A percentile compares a stretch with the other conserved stretches of the same genome.
Evolutionary conservation across 2,113 vertebrate species (phyloP).

Genomic region (Asarcornis scutulata): DNA sequence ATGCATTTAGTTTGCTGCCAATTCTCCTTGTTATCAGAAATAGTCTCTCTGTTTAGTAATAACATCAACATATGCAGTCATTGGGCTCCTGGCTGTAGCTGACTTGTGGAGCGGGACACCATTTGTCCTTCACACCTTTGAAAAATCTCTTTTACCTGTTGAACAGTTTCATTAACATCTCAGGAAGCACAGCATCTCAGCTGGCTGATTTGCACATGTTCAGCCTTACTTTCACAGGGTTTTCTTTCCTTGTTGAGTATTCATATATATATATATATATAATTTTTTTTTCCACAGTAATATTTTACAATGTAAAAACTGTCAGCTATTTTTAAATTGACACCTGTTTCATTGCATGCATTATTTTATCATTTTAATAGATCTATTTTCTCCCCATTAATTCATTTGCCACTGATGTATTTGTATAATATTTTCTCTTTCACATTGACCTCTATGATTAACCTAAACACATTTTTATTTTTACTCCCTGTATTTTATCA

Average conservation of each 20-base stretch:
- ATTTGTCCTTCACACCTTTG: background rate
- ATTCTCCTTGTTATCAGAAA: background rate
- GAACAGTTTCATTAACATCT: background rate
- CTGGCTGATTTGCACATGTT: background rate
- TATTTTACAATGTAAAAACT: background rate
- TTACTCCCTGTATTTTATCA: conserved; percentile 22
- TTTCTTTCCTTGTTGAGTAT: background rate
- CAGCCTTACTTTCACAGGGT: background rate
- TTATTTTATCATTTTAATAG: background rate
- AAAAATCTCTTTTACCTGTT: background rate
- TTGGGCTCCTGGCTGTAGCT: background rate
- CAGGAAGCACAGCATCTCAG: background rate
- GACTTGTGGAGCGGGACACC: background rate
- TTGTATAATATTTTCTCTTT: conserved; percentile 7
- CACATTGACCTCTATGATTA: conserved; percentile 10
- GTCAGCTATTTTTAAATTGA: background rate
- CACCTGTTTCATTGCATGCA: background rate
- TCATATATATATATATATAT: background rate
- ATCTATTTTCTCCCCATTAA: background rate
- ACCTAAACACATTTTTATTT: background rate
- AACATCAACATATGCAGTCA: background rate
- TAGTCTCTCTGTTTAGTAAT: background rate
- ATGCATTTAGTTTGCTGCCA: background rate
- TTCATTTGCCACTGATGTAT: background rate
- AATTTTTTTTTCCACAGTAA: background rate